phyloP scores from a whole-genome alignment of 2,797 vertebrate species.

The Pogoniulus pusillus region DNA sequence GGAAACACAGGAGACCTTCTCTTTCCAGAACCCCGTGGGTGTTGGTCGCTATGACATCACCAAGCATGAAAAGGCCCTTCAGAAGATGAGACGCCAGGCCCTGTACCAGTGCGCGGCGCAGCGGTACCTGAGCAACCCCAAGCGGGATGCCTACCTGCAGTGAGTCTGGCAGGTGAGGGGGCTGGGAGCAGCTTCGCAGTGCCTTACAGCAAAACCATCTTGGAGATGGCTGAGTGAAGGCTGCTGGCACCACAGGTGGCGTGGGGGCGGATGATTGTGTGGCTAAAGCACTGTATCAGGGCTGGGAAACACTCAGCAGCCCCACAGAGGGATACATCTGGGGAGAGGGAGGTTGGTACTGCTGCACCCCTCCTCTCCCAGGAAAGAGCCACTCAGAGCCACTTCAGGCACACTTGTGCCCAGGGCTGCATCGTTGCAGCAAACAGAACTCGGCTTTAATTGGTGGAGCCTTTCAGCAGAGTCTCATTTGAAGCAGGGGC shows the following conservation, averaged over 20 bases:
- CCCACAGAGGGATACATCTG: not conserved
- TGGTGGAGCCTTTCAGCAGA: not conserved
- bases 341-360: not conserved
- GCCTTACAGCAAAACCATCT: not conserved
- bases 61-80: conserved; percentile 6
- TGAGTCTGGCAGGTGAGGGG: conserved; percentile 51
- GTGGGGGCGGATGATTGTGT: not conserved
- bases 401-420: not conserved
- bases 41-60: conserved; percentile 73
- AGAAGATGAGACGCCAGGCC: conserved; percentile 46
- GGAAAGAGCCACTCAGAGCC: accelerated
- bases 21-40: conserved; percentile 71
- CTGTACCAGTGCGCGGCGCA: conserved; percentile 48
- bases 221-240: accelerated
- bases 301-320: not conserved
- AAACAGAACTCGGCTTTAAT: not conserved
- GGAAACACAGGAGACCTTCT: not conserved
- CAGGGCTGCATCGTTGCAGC: not conserved
- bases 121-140: conserved; percentile 57
- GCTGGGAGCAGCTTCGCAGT: not conserved
- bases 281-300: not conserved
- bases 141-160: conserved; percentile 58
- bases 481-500: not conserved
- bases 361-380: not conserved
- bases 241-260: not conserved